Conservation (phyloP, 2,797 vertebrate species). For the Decapterus maruadsi region DNA sequence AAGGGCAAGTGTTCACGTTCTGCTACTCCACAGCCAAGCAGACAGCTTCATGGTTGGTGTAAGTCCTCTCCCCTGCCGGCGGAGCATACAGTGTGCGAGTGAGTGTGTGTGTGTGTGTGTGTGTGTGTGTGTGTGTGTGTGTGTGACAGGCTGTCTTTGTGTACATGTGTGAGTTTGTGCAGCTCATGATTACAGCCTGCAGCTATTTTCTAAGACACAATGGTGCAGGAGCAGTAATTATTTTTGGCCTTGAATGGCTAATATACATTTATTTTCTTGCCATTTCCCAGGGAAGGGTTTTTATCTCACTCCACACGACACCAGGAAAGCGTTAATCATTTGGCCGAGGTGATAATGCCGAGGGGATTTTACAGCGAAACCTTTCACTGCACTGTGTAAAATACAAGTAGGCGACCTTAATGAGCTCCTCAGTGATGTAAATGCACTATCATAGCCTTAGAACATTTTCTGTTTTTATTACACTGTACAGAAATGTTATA, state of each 20-base stretch:
- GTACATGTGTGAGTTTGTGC: slow-evolving; percentile 12
- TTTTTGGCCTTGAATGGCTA: slow-evolving; percentile 79
- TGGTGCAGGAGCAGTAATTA: slow-evolving; percentile 77
- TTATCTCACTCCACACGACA: slow-evolving; percentile 64
- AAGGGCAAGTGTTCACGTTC: slow-evolving; percentile 38
- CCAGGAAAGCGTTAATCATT: slow-evolving; percentile 63
- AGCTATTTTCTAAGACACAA: slow-evolving; percentile 78
- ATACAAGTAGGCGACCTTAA: slow-evolving; percentile 10
- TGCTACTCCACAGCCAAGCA: slow-evolving; percentile 4
- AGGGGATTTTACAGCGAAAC: slow-evolving; percentile 56
- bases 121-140: neutral
- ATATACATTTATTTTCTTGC: slow-evolving; percentile 83
- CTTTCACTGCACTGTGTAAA: slow-evolving; percentile 14
- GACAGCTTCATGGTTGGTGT: slow-evolving; percentile 24
- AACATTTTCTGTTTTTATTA: neutral
- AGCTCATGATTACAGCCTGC: slow-evolving; percentile 60
- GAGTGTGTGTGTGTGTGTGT: neutral
- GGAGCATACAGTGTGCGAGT: neutral
- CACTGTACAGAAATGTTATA: neutral
- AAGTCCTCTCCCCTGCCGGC: slow-evolving; percentile 47
- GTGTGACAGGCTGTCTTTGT: slow-evolving; percentile 14
- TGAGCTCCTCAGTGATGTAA: slow-evolving; percentile 18
- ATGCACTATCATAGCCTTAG: neutral
- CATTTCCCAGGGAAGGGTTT: slow-evolving; percentile 63
- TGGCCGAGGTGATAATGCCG: slow-evolving; percentile 63